Conservation (phyloP, 2,113 vertebrate species). For the Zootoca vivipara region DNA sequence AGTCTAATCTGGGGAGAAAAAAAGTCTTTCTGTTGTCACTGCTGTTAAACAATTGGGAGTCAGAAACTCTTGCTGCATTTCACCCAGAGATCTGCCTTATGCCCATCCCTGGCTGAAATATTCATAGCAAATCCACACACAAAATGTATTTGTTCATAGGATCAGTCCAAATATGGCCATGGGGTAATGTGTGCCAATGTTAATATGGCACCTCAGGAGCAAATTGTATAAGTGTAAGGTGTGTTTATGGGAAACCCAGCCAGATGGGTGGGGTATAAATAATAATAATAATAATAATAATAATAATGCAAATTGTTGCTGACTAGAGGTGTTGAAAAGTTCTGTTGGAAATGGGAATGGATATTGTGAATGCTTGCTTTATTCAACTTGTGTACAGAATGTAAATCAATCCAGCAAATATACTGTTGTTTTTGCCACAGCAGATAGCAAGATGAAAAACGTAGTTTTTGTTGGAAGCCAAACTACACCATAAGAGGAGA, state of each 20-base stretch:
- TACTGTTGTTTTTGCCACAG: too few relatives aligned
- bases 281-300: too few relatives aligned
- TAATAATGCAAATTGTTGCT: not conserved
- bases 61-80: not conserved
- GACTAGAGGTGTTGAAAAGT: not conserved
- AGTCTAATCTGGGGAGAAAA: not conserved
- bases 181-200: slow-evolving; percentile 2
- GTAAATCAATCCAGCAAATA: too few relatives aligned
- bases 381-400: too few relatives aligned
- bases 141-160: not conserved
- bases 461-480: too few relatives aligned
- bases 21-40: not conserved
- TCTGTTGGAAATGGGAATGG: too few relatives aligned
- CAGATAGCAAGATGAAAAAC: too few relatives aligned
- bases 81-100: not conserved
- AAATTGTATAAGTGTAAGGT: not conserved
- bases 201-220: not conserved
- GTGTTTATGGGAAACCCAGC: too few relatives aligned
- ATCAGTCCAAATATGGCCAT: slow-evolving; percentile 26
- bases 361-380: too few relatives aligned
- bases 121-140: not conserved
- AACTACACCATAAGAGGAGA: too few relatives aligned
- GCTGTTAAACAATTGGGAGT: not conserved
- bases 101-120: not conserved
- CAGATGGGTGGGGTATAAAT: too few relatives aligned